A percentile compares a stretch with the other conserved stretches of the same genome.
Evolutionary conservation across 2,888 invertebrate genomes (phyloP).

Genomic region (Aphodius granarius): DNA sequence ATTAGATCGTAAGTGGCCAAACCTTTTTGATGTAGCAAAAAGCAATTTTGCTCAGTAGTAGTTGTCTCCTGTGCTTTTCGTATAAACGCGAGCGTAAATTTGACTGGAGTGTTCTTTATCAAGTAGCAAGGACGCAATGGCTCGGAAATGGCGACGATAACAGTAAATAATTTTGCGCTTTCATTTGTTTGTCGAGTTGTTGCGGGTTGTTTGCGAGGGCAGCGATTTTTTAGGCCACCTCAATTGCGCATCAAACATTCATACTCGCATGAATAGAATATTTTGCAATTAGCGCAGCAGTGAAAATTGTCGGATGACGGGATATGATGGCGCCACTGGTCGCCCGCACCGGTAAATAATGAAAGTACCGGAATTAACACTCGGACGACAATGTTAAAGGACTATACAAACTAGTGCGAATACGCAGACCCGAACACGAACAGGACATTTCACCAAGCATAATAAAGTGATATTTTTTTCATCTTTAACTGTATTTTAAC

Average conservation of each 20-base stretch:
- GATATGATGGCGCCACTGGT: background rate
- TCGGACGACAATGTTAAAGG: background rate
- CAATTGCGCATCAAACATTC: slow-evolving; percentile 21
- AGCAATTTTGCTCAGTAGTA: background rate
- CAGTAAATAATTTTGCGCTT: slow-evolving; percentile 14
- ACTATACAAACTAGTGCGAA: no score
- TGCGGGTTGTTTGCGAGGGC: slow-evolving; percentile 1
- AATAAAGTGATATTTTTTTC: no score
- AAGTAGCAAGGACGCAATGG: background rate
- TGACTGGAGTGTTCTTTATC: background rate
- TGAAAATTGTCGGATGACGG: slow-evolving; percentile 12
- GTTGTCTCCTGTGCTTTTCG: background rate
- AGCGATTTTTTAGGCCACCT: slow-evolving; percentile 1
- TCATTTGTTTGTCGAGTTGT: background rate
- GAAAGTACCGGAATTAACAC: background rate
- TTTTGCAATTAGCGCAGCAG: slow-evolving; percentile 18
- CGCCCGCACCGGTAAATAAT: background rate
- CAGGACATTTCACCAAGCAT: no score
- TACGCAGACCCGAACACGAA: no score
- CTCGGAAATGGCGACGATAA: slow-evolving; percentile 5
- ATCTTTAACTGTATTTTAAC: no score
- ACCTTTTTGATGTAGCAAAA: background rate
- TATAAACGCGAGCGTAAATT: background rate
- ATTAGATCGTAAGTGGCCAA: background rate
- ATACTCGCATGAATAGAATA: slow-evolving; percentile 22